phyloP scores from a whole-genome alignment of 2,797 vertebrate genomes.

The Nannoperca australis region DNA sequence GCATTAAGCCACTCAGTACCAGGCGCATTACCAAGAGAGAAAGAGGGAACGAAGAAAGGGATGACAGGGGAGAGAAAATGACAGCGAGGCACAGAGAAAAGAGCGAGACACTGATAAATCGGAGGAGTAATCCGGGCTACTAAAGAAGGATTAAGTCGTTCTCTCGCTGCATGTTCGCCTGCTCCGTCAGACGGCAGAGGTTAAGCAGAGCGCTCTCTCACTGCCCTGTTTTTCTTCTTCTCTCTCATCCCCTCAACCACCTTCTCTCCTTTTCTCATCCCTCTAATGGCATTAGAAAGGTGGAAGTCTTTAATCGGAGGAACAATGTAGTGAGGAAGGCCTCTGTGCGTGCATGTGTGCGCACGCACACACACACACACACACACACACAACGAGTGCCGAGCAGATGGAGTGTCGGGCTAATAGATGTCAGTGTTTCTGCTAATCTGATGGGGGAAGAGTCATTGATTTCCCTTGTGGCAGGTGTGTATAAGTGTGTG shows the following conservation, averaged over 20 bases:
- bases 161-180: conserved; percentile 49
- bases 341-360: conserved; percentile 4
- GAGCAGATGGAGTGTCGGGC: conserved; percentile 59
- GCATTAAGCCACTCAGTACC: conserved; percentile 79
- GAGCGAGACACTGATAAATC: conserved; percentile 74
- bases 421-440: conserved; percentile 75
- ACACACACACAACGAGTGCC: conserved; percentile 12
- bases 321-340: conserved; percentile 53
- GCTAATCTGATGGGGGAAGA: conserved; percentile 69
- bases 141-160: conserved; percentile 82
- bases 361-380: conserved; percentile 26
- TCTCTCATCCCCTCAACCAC: conserved; percentile 49
- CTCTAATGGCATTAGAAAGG: conserved; percentile 75
- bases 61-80: conserved; percentile 62
- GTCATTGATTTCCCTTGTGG: conserved; percentile 74
- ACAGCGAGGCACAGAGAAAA: conserved; percentile 62
- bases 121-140: conserved; percentile 80
- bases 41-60: conserved; percentile 60
- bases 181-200: conserved; percentile 71
- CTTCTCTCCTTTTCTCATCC: conserved; percentile 45
- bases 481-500: conserved; percentile 4
- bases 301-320: conserved; percentile 73
- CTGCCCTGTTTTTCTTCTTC: conserved; percentile 30
- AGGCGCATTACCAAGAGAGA: conserved; percentile 68
- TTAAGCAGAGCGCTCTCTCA: conserved; percentile 73